Evolutionary conservation across 1,140 invertebrate genomes (phyloP).

Genomic region (Brachionus rubens): DNA sequence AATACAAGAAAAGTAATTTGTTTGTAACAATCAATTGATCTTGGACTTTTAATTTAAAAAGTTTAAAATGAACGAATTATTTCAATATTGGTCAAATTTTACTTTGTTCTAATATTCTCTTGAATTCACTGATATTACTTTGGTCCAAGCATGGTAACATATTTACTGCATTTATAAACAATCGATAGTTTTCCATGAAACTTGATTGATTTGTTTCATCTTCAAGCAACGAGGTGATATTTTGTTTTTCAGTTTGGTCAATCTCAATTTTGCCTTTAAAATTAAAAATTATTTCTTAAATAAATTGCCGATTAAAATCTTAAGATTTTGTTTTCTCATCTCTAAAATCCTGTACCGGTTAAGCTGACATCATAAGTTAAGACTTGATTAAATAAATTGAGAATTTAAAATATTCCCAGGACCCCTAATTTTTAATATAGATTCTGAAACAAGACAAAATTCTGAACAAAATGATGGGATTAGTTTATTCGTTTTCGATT

Average conservation of each 20-base stretch:
- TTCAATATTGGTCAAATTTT: background rate
- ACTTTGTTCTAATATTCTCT: conserved; percentile 29
- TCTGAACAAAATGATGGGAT: no score
- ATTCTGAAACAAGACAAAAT: no score
- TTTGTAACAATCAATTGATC: background rate
- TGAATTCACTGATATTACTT: conserved; percentile 14
- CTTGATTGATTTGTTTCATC: background rate
- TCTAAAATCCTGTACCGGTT: no score
- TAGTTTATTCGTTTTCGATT: no score
- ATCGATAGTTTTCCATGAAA: background rate
- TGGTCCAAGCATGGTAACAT: background rate
- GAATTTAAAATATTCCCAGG: no score
- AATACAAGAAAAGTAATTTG: background rate
- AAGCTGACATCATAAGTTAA: no score
- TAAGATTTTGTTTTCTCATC: no score
- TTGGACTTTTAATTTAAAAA: no score
- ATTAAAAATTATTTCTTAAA: no score
- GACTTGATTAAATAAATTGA: no score
- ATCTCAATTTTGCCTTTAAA: background rate
- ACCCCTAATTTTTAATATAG: no score
- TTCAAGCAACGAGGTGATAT: background rate
- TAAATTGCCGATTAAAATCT: no score
- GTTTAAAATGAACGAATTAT: background rate
- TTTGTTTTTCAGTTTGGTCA: background rate
- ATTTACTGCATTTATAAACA: background rate